phyloP scores from a whole-genome alignment of 2,888 invertebrate species.

The Pyrocoelia pectoralis region DNA sequence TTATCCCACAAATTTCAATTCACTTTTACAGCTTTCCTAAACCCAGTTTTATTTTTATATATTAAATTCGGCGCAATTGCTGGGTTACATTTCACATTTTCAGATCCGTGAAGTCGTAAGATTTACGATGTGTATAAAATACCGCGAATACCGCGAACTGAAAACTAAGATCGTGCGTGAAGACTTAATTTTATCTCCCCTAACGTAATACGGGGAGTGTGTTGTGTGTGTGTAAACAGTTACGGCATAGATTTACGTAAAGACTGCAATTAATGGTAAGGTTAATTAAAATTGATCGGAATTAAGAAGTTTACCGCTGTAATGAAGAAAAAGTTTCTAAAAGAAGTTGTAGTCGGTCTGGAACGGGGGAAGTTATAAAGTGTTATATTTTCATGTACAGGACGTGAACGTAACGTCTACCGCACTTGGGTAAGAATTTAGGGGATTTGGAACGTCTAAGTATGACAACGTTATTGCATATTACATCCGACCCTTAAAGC shows the following conservation, averaged over 20 bases:
- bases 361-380: not conserved
- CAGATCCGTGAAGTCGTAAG: constrained; percentile 23
- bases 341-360: not conserved
- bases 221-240: too few species aligned
- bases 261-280: too few species aligned
- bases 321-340: not conserved
- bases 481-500: constrained; percentile 36
- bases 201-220: constrained; percentile 16
- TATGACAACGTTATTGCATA: constrained; percentile 35
- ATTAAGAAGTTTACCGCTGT: not conserved
- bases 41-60: constrained; percentile 35
- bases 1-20: constrained; percentile 33
- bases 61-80: constrained; percentile 34
- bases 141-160: constrained; percentile 27
- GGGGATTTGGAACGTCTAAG: constrained; percentile 17
- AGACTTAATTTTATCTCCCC: constrained; percentile 16
- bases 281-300: too few species aligned
- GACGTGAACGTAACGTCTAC: constrained; percentile 25
- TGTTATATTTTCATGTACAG: constrained; percentile 24
- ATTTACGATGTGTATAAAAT: constrained; percentile 36
- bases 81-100: constrained; percentile 30
- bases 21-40: constrained; percentile 31
- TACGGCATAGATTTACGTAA: too few species aligned
- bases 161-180: constrained; percentile 23
- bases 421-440: constrained; percentile 28